phyloP scores from a whole-genome alignment of 2,888 invertebrate genomes.

The Caenorhabditis sp. region DNA sequence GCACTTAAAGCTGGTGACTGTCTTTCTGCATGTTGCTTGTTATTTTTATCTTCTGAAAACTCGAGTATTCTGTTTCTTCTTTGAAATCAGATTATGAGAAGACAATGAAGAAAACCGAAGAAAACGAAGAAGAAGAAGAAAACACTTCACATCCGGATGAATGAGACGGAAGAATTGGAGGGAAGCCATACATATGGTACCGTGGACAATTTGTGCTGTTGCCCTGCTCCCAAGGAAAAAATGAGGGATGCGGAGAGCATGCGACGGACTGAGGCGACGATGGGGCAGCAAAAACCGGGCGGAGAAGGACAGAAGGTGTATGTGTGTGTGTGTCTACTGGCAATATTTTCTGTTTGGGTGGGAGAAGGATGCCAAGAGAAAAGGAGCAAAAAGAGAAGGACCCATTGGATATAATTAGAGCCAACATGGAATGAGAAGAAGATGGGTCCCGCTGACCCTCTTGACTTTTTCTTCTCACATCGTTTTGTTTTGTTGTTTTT shows the following conservation, averaged over 20 bases:
- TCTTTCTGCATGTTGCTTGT: conserved; percentile 25
- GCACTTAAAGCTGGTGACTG: conserved; percentile 35
- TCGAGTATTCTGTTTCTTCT: conserved; percentile 6
- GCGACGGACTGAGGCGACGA: conserved; percentile 32
- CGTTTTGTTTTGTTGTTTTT: conserved; percentile 25
- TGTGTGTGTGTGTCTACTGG: conserved; percentile 26
- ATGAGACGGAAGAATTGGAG: neutral
- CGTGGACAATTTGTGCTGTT: conserved; percentile 30
- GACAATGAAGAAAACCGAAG: neutral
- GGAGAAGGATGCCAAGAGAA: conserved; percentile 46
- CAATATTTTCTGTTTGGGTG: conserved; percentile 49
- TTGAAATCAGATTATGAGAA: conserved; percentile 11
- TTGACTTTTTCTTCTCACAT: conserved; percentile 41
- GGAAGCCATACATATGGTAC: conserved; percentile 49
- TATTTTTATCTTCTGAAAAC: conserved; percentile 15
- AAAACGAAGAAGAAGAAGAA: conserved; percentile 9
- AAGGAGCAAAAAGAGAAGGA: conserved; percentile 36
- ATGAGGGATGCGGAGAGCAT: conserved; percentile 35
- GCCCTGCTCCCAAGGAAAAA: conserved; percentile 23
- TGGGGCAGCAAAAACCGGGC: conserved; percentile 21
- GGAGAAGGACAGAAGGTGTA: conserved; percentile 44
- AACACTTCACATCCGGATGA: conserved; percentile 9
- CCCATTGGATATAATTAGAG: conserved; percentile 63
- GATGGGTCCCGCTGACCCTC: conserved; percentile 12
- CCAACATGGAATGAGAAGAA: conserved; percentile 54